Conservation (phyloP, 2,888 invertebrate genomes). For the Strigamia transsilvanica region DNA sequence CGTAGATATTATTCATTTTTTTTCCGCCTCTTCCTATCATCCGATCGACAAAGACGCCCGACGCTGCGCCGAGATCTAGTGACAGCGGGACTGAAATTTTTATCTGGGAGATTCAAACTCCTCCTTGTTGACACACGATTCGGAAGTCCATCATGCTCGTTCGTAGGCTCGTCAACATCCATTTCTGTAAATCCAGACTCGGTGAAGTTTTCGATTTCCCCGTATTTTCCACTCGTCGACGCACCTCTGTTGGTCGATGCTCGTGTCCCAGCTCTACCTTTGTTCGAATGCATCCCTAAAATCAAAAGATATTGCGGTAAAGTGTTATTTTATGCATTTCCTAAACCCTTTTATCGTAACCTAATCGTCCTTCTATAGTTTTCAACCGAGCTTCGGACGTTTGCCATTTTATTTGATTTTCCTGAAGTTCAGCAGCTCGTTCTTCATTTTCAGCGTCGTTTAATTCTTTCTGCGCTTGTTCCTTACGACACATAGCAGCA, state of each 20-base stretch:
- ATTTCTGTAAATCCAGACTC: background rate
- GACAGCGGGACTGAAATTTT: background rate
- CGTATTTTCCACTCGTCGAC: background rate
- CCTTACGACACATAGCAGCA: conserved; percentile 59
- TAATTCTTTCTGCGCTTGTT: conserved; percentile 61
- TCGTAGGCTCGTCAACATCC: background rate
- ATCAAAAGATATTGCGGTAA: background rate
- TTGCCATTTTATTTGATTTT: conserved; percentile 61
- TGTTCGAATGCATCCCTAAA: background rate
- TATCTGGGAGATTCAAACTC: background rate
- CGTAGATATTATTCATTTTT: background rate
- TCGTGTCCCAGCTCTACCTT: background rate
- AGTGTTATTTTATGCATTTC: conserved; percentile 44
- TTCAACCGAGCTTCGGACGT: conserved; percentile 61
- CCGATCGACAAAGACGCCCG: background rate
- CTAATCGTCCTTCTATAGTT: conserved; percentile 61
- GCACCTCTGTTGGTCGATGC: background rate
- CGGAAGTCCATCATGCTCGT: background rate
- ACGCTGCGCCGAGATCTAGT: background rate
- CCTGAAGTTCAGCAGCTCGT: conserved; percentile 61
- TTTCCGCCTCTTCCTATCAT: conserved; percentile 1
- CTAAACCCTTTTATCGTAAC: conserved; percentile 56
- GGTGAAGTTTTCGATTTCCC: background rate
- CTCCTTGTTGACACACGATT: background rate
- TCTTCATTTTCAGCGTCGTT: conserved; percentile 60